Evolutionary conservation across 2,888 invertebrate species (phyloP).

Genomic region (Altica lythri): DNA sequence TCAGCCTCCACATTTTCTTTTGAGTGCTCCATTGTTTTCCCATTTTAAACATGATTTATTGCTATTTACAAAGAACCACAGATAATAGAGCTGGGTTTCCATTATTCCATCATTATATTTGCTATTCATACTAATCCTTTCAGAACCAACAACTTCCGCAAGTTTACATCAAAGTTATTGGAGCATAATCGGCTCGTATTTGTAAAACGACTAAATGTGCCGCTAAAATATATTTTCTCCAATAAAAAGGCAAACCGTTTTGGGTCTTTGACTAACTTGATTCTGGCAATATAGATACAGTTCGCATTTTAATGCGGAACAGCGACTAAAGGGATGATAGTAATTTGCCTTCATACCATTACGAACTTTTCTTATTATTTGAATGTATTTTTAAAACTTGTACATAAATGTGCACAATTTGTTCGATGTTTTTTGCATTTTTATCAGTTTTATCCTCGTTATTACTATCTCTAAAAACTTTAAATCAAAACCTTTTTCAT

Average conservation of each 20-base stretch:
- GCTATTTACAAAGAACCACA: conserved; percentile 23
- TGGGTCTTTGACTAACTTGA: not conserved
- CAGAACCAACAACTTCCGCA: conserved; percentile 14
- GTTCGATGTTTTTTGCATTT: no score
- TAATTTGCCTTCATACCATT: no score
- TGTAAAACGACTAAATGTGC: conserved; percentile 1
- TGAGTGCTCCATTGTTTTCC: conserved; percentile 25
- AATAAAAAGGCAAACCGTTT: not conserved
- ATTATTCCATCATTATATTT: conserved; percentile 25
- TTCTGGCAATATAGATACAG: no score
- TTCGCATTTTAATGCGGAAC: no score
- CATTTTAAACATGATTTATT: conserved; percentile 25
- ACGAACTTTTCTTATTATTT: no score
- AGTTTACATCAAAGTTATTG: not conserved
- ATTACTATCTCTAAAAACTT: no score
- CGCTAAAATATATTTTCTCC: conserved; percentile 1
- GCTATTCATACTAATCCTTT: conserved; percentile 22
- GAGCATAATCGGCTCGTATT: not conserved
- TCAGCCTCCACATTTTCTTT: conserved; percentile 13
- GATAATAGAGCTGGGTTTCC: conserved; percentile 15
- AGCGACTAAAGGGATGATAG: no score
- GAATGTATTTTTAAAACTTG: no score
- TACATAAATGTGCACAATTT: no score
- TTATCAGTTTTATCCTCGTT: no score
- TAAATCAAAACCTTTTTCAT: no score